phyloP scores from a whole-genome alignment of 2,888 invertebrate genomes.

The Ennomos fuscantarius region DNA sequence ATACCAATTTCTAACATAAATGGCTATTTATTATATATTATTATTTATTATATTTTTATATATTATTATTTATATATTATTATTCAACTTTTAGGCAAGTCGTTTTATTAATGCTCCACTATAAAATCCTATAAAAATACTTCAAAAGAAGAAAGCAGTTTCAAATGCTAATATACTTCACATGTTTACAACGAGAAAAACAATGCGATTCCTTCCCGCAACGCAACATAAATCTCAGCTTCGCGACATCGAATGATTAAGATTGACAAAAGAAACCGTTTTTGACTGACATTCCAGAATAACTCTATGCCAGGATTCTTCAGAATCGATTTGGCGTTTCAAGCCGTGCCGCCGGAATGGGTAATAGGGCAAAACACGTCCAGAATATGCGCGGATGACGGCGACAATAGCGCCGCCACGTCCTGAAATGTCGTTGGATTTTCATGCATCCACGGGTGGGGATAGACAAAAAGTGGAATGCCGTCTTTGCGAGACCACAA shows the following conservation, averaged over 20 bases:
- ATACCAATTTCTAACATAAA: no score
- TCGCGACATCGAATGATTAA: conserved; percentile 64
- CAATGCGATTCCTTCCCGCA: conserved; percentile 41
- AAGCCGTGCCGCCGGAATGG: conserved; percentile 66
- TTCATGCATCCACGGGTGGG: conserved; percentile 74
- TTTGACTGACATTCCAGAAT: conserved; percentile 52
- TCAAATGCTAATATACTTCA: conserved; percentile 35
- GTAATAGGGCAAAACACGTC: conserved; percentile 73
- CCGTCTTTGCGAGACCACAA: conserved; percentile 13
- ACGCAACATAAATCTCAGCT: conserved; percentile 60
- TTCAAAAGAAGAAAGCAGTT: conserved; percentile 13
- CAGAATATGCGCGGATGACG: conserved; percentile 59
- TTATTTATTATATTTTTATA: no score
- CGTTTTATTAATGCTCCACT: no score
- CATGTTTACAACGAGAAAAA: conserved; percentile 19
- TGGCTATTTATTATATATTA: no score
- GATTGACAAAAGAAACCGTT: conserved; percentile 65
- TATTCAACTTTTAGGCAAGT: no score
- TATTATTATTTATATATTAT: no score
- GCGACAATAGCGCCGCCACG: conserved; percentile 65
- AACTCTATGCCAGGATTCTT: conserved; percentile 58
- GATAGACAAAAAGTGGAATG: conserved; percentile 59
- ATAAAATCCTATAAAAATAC: background rate
- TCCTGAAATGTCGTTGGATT: conserved; percentile 62
- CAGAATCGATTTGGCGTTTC: conserved; percentile 62